Base-by-base conservation (phyloP, 2,113 vertebrate genomes). In the Leucoraja erinaceus region DNA sequence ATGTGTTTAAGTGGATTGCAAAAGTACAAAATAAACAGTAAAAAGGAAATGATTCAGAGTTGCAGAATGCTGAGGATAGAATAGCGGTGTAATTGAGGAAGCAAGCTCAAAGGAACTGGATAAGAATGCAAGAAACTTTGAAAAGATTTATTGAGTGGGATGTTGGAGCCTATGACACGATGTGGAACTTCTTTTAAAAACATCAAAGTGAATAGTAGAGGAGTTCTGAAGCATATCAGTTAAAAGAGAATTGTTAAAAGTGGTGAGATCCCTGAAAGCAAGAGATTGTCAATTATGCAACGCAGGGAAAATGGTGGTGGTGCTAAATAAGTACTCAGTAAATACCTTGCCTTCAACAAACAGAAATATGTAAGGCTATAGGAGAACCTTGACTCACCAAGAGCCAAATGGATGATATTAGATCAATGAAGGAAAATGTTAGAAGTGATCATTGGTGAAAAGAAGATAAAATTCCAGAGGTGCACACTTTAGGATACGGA, bases 161-260 rank as follows among this genome's bases (percentile, higher is more conserved):
- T 61, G 54, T n/a, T n/a, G 56, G 59, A 59, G 28, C 25, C 25
- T 11, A n/a, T 61, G 81, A 84, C 9, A 59, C 0, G 11, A 28
- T n/a, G n/a, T n/a, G 56, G 25, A 12, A 84, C n/a, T 75, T 31
- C 28, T 61, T 59, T 84, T 12, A 10, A 0, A 61, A 84, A 61
- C 81, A 61, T 84, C 56, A 59, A 61, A 61, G 59, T 22, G 54
- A 84, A 84, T 84, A 61, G 56, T 84, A 14, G 61, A 59, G 56
- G n/a, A 84, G 28, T 84, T 84, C n/a, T n/a, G 54, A 84, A 84
- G 56, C n/a, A 28, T 9, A 84, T 61, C 54, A 10, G 10, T 61
- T 11, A 59, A 59, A 84, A 84, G 81, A 84, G 81, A 61, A 84
- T 84, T 84, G 81, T 59, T 59, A 61, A 59, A 84, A 84, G 56